Conservation (phyloP, 2,797 vertebrate genomes). For the Botia almorhae region DNA sequence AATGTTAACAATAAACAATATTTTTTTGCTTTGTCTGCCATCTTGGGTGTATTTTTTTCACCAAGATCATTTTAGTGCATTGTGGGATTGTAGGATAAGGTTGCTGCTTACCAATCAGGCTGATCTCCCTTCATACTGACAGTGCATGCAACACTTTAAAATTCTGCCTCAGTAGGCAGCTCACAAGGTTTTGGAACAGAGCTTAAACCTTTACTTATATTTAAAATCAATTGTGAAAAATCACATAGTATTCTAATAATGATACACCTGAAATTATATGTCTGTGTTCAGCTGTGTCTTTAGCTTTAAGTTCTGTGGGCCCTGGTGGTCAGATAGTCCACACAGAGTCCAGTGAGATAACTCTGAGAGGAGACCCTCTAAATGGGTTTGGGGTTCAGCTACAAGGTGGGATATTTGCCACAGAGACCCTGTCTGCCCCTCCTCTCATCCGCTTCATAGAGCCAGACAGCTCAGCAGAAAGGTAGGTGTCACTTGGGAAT, state of each 20-base stretch:
- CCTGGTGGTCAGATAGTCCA: slow-evolving; percentile 95
- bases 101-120: too few species aligned
- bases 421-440: slow-evolving; percentile 91
- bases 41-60: too few species aligned
- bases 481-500: slow-evolving; percentile 75
- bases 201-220: background rate
- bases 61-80: too few species aligned
- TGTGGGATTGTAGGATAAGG: background rate
- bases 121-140: background rate
- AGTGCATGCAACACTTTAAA: background rate
- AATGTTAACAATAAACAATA: too few species aligned
- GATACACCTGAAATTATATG: background rate
- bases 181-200: background rate
- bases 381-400: slow-evolving; percentile 97
- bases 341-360: slow-evolving; percentile 89
- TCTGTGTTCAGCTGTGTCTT: slow-evolving; percentile 78
- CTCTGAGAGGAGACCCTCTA: slow-evolving; percentile 89
- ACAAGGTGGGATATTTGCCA: slow-evolving; percentile 95
- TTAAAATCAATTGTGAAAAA: too few species aligned
- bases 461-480: slow-evolving; percentile 96
- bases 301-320: slow-evolving; percentile 93
- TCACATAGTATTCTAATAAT: background rate
- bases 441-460: slow-evolving; percentile 94
- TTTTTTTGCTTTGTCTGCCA: too few species aligned
- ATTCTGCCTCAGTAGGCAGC: background rate